Conservation (phyloP, 2,888 invertebrate genomes). For the Eupeodes luniger region DNA sequence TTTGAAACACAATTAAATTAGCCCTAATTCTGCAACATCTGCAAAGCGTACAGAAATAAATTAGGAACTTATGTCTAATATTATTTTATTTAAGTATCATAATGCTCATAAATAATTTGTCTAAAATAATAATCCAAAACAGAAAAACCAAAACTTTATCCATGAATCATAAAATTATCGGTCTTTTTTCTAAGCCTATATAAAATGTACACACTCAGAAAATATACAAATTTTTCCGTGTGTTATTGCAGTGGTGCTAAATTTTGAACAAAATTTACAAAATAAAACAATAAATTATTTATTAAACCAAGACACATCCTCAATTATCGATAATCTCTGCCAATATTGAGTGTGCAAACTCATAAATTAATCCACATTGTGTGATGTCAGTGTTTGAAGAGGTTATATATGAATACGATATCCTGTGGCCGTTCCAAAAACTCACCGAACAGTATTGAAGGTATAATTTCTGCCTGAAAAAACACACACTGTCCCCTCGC, state of each 20-base stretch:
- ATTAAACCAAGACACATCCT: slow-evolving; percentile 38
- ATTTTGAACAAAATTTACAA: neutral
- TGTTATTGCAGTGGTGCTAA: neutral
- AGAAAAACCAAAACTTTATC: neutral
- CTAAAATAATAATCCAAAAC: neutral
- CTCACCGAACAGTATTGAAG: neutral
- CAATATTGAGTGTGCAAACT: slow-evolving; percentile 36
- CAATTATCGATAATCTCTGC: slow-evolving; percentile 34
- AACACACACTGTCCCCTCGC: slow-evolving; percentile 1
- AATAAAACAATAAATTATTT: slow-evolving; percentile 26
- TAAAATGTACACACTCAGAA: neutral
- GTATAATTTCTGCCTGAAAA: neutral
- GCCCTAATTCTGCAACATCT: no score
- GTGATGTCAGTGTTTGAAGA: slow-evolving; percentile 20
- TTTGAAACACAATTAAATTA: no score
- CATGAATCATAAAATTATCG: slow-evolving; percentile 8
- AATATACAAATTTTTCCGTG: neutral
- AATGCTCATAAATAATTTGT: no score
- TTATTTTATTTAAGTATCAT: no score
- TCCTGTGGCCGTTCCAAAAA: neutral
- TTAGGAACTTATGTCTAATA: no score
- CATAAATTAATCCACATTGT: slow-evolving; percentile 34
- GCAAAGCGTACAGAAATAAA: no score
- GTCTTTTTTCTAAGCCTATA: slow-evolving; percentile 10
- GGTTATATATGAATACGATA: neutral